These are phyloP conservation scores for Zenarchopterus dispar DNA, from an alignment of 2,797 vertebrate genomes.

Conservation along the genomic window DNA sequence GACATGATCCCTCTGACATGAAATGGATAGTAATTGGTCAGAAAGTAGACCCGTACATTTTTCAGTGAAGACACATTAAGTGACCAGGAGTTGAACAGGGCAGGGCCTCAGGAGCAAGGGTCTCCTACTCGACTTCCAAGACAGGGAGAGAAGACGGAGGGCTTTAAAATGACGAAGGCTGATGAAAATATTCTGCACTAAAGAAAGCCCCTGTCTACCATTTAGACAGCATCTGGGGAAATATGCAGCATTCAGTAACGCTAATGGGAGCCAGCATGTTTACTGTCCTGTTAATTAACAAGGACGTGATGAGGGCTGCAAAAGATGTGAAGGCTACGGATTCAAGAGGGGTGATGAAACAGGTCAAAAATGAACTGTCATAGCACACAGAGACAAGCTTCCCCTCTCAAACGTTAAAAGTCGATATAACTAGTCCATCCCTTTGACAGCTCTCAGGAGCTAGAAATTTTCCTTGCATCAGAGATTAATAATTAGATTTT, in stretches of 20 bases:
- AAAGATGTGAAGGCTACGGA: constrained; percentile 52
- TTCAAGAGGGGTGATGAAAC: constrained; percentile 47
- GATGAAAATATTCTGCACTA: constrained; percentile 66
- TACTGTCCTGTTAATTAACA: constrained; percentile 79
- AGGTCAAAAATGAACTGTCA: constrained; percentile 48
- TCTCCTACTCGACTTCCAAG: constrained; percentile 72
- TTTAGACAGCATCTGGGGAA: constrained; percentile 62
- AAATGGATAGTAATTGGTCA: constrained; percentile 67
- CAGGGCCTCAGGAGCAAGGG: constrained; percentile 26
- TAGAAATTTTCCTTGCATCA: constrained; percentile 38
- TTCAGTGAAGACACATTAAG: constrained; percentile 52
- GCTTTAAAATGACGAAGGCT: constrained; percentile 53
- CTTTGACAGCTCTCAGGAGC: constrained; percentile 33
- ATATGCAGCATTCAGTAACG: constrained; percentile 65
- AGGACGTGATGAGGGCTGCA: constrained; percentile 57
- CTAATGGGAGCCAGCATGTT: constrained; percentile 74
- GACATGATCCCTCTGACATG: constrained; percentile 52
- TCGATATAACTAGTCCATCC: constrained; percentile 41
- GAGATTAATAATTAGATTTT: constrained; percentile 53
- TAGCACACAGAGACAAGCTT: constrained; percentile 14
- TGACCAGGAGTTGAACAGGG: constrained; percentile 46
- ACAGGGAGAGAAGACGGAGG: constrained; percentile 45
- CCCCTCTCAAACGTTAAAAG: constrained; percentile 47
- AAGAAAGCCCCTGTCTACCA: constrained; percentile 56
- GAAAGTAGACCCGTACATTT: constrained; percentile 41